Evolutionary conservation across 2,797 vertebrate species (phyloP), one percentile per base, ranked within the genome.

Genomic region (Tenualosa thibaudeaui): DNA sequence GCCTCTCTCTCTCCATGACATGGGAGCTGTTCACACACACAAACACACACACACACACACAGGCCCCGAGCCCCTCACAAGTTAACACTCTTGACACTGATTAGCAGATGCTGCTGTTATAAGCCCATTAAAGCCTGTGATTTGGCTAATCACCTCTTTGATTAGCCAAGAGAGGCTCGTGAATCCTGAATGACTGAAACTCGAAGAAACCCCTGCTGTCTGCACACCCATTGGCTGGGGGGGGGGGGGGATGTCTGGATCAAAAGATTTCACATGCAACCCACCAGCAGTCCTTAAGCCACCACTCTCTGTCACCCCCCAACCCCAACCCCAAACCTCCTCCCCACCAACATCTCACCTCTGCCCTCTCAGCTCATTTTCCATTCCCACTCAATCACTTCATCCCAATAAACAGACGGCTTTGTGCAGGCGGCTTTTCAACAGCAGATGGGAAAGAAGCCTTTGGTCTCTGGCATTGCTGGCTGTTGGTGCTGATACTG

Each of bases 131-230:
- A 78, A 87, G 89, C 88, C 88, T 88, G 87, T 86, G 68, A 89
- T 86, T 89, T 88, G 84, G 89, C 85, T 90, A 88, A 90, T 90
- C 86, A 90, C 85, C 86, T 89, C 87, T 86, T 89, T 90, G 89
- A 89, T 89, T 90, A 89, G 86, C 83, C 71, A 46, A 78, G 7
- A 81, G 86, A 87, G 86, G 83, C 81, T 88, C 68, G 85, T 84
- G 86, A 86, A 88, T 78, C 85, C 85, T 86, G 82, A 88, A 84
- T 84, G 56, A 58, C 83, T 51, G 85, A 83, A 88, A 86, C 71
- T 22, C 40, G 1, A 78, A 17, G 37, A 78, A 78, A 40, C 71
- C 71, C 71, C 65, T 71, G 65, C 65, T 78, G 71, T 78, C 37
- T 78, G 71, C 5, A 17, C 17, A 37, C 37, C 5, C 65, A 71